Conservation (phyloP, 2,888 invertebrate genomes). For the Drosophila atripex region DNA sequence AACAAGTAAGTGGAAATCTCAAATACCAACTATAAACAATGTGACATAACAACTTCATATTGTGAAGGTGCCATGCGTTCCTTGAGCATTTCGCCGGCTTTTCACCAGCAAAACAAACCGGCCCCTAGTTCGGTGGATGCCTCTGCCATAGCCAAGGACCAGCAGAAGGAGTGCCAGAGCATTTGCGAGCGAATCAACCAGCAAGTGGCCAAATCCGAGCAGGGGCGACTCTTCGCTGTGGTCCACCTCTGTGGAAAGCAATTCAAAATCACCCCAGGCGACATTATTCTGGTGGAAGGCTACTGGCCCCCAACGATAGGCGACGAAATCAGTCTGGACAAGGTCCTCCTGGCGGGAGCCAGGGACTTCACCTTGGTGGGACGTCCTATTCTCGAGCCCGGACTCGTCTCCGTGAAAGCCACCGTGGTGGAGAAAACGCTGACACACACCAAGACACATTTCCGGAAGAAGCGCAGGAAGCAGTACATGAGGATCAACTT, state of each 20-base stretch:
- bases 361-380: slow-evolving; percentile 93
- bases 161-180: slow-evolving; percentile 64
- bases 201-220: slow-evolving; percentile 63
- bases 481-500: slow-evolving; percentile 91
- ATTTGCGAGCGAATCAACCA: slow-evolving; percentile 78
- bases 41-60: slow-evolving; percentile 50
- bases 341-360: slow-evolving; percentile 91
- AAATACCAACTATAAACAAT: slow-evolving; percentile 39
- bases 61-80: slow-evolving; percentile 69
- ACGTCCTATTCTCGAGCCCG: slow-evolving; percentile 90
- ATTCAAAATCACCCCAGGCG: slow-evolving; percentile 93
- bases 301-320: slow-evolving; percentile 93
- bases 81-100: slow-evolving; percentile 64
- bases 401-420: slow-evolving; percentile 90
- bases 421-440: slow-evolving; percentile 93
- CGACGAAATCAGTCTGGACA: slow-evolving; percentile 91
- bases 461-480: slow-evolving; percentile 90
- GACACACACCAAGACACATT: slow-evolving; percentile 91
- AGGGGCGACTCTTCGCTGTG: slow-evolving; percentile 88
- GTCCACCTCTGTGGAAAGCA: slow-evolving; percentile 93
- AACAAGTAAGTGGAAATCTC: slow-evolving; percentile 51
- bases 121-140: slow-evolving; percentile 34
- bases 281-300: slow-evolving; percentile 92
- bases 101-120: slow-evolving; percentile 63
- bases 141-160: slow-evolving; percentile 51